A percentile compares a stretch with the other conserved stretches of the same genome.
These are phyloP conservation scores for Oncorhynchus mykiss DNA, from an alignment of 2,113 vertebrate genomes.

Conservation along the genomic window DNA sequence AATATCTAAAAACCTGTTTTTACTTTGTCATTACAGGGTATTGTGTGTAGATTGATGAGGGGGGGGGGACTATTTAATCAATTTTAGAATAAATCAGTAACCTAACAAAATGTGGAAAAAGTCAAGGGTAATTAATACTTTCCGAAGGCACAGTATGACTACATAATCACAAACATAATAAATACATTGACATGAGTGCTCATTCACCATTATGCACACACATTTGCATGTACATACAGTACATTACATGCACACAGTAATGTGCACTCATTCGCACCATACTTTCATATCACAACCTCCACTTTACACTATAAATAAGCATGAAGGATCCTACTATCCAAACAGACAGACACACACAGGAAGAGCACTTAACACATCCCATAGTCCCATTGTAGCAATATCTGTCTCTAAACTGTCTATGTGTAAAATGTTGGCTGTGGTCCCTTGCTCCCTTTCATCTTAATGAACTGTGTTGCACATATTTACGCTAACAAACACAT, in stretches of 20 bases:
- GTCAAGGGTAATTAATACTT: too few species aligned
- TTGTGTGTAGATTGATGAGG: too few species aligned
- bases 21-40: too few species aligned
- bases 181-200: background rate
- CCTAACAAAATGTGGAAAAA: too few species aligned
- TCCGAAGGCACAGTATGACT: too few species aligned
- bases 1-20: too few species aligned
- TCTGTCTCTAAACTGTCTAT: too few species aligned
- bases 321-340: background rate
- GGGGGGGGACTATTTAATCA: too few species aligned
- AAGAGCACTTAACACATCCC: background rate
- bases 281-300: background rate
- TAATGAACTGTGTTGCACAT: background rate
- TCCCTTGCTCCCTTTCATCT: background rate
- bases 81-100: too few species aligned
- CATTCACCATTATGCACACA: background rate
- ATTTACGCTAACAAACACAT: background rate
- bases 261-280: background rate
- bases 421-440: background rate
- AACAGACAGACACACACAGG: background rate
- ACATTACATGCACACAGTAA: background rate
- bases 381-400: too few species aligned
- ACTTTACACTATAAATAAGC: background rate
- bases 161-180: background rate
- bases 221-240: background rate